Evolutionary conservation across 2,888 invertebrate species (phyloP), one percentile per base, ranked within the genome.

Genomic region (Epirrhoe tristata): DNA sequence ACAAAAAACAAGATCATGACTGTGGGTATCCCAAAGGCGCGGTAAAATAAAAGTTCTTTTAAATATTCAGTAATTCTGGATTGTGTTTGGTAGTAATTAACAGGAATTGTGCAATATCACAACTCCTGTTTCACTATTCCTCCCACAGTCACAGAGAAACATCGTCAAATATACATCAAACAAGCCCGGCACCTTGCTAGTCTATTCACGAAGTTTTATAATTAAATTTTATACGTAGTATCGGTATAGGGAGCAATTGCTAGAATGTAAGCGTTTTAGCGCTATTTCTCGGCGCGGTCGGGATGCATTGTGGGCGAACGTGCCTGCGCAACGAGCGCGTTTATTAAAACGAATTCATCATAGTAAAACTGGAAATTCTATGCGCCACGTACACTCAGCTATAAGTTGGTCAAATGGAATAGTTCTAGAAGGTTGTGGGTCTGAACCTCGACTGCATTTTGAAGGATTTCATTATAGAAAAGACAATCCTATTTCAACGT

Each of bases 341-440:
- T 85, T 85, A 87, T 87, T 86, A 85, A 43, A 84, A 87, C 81
- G 78, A 82, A 86, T 87, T 81, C 80, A 85, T 86, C 87, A 87
- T 74, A 72, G 72, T 66, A 54, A 61, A 68, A 68, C 64, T 61
- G 64, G 34, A 68, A 66, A 68, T 67, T 63, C 52, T 60, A 66
- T 66, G 60, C 52, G 39, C 12, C 12, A 43, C 12, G 39, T 43
- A 43, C 39, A 43, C 39, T 43, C 39, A 43, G 39, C 12, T 43
- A 34, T 34, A 5, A 34, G 34, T 34, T 32, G 32, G 5, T 5
- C 7, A 5, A 34, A 5, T 7, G 34, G 7, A 7, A 34, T 7
- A 34, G 3, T 34, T 5, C 34, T 7, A 34, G 34, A 34, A 34
- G 34, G 34, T 34, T 34, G 3, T 34, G 5, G 7, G 24, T 24